Base-by-base conservation (phyloP, 1,140 invertebrate genomes). In the Dinoponera quadriceps region DNA sequence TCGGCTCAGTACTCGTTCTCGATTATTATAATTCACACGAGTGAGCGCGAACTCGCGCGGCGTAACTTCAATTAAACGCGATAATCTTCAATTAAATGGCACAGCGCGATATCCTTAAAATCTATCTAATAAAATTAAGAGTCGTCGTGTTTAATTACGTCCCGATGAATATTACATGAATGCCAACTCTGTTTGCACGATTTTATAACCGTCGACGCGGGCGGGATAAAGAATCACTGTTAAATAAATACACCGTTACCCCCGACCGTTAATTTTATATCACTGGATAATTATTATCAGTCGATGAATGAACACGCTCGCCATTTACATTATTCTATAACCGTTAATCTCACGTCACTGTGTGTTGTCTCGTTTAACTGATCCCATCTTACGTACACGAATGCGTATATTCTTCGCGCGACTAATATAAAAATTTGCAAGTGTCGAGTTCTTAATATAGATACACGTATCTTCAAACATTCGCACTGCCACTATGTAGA, bases 61-160 rank as follows among this genome's bases (percentile, higher is more conserved):
- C 38, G 38, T 44, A 44, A 11, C 38, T 44, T 11, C 38, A 44
- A 44, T 44, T 44, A 44, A 44, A 11, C 13, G 18, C 3, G 13
- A 68, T 51, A 51, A 68, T 25, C 18, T 51, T 29, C 9, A 5
- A 5, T 33, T 33, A 33, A 33, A 5, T 33, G 29, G 29, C 29
- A 33, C 29, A 16, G 1, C 22, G 18, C 48, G 18, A n/a, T 13
- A 68, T 44, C 44, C 48, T 48, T 51, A 51, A 1, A 7, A 27
- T 44, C 38, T 44, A 44, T 9, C 38, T 27, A 29, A 66, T 49
- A 1, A 71, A 54, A 54, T 54, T 54, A 71, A 71, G 27, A 29
- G 4, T 13, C 1, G 2, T 69, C n/a, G 44, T 16, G n/a, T 18
- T 51, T 44, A 44, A 44, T 44, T 44, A 44, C 38, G 33, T 33